Evolutionary conservation across 2,888 invertebrate species (phyloP).

Genomic region (Cantharis lateralis): DNA sequence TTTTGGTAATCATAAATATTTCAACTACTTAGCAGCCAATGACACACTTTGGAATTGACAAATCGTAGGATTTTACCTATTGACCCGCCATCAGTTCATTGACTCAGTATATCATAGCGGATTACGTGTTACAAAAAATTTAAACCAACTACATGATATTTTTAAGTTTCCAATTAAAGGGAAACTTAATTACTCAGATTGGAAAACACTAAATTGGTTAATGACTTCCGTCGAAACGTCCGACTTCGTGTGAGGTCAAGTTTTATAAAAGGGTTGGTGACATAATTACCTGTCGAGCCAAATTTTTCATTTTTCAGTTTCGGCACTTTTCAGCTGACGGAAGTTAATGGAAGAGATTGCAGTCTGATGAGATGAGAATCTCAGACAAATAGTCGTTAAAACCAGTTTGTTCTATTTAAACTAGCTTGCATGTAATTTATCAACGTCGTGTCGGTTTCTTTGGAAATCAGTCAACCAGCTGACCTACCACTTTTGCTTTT

Average conservation of each 20-base stretch:
- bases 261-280: not conserved
- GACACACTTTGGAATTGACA: constrained; percentile 11
- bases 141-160: not conserved
- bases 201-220: not conserved
- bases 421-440: not conserved
- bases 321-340: no score
- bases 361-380: not conserved
- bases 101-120: not conserved
- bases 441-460: not conserved
- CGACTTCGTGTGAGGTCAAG: not conserved
- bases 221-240: not conserved
- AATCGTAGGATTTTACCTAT: constrained; percentile 12
- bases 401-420: not conserved
- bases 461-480: not conserved
- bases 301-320: no score
- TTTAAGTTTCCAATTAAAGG: not conserved
- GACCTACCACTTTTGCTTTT: not conserved
- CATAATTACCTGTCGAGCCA: not conserved
- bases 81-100: constrained; percentile 17
- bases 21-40: not conserved
- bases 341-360: not conserved
- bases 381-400: not conserved
- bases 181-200: not conserved
- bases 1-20: not conserved
- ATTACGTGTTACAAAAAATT: not conserved